Conservation (phyloP, 1,140 invertebrate species). For the Monochamus saltuarius region DNA sequence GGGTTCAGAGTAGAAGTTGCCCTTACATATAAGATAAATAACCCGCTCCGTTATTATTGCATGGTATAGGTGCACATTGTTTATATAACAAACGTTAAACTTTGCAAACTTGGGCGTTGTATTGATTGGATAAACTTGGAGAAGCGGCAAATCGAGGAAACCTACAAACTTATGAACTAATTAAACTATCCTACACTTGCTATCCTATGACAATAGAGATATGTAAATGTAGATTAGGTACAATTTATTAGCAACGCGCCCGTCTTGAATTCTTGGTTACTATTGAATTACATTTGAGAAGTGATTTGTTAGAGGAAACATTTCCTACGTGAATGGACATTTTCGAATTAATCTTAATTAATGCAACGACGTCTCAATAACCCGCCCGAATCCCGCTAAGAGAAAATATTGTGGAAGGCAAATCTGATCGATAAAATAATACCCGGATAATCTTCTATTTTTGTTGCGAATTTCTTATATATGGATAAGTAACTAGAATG, state of each 20-base stretch:
- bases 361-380: too few relatives aligned
- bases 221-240: slow-evolving; percentile 47
- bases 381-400: too few relatives aligned
- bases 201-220: slow-evolving; percentile 49
- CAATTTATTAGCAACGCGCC: slow-evolving; percentile 30
- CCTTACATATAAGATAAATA: slow-evolving; percentile 42
- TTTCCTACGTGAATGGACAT: slow-evolving; percentile 7
- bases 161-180: slow-evolving; percentile 48
- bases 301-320: neutral
- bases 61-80: slow-evolving; percentile 46
- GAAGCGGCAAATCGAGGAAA: slow-evolving; percentile 42
- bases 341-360: too few relatives aligned
- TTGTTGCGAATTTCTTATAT: too few relatives aligned
- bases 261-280: slow-evolving; percentile 18
- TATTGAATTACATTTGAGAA: slow-evolving; percentile 18
- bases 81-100: slow-evolving; percentile 51
- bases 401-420: too few relatives aligned
- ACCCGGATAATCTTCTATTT: too few relatives aligned
- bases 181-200: slow-evolving; percentile 49
- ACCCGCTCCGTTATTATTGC: slow-evolving; percentile 40
- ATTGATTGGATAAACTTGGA: slow-evolving; percentile 49
- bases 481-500: too few relatives aligned
- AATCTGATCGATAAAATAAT: too few relatives aligned
- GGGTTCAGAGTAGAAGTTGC: slow-evolving; percentile 34
- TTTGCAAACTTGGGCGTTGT: slow-evolving; percentile 42